A percentile compares a stretch with the other conserved stretches of the same genome.
phyloP scores from a whole-genome alignment of 2,888 invertebrate genomes.

The Pseudeuparius sepicola region DNA sequence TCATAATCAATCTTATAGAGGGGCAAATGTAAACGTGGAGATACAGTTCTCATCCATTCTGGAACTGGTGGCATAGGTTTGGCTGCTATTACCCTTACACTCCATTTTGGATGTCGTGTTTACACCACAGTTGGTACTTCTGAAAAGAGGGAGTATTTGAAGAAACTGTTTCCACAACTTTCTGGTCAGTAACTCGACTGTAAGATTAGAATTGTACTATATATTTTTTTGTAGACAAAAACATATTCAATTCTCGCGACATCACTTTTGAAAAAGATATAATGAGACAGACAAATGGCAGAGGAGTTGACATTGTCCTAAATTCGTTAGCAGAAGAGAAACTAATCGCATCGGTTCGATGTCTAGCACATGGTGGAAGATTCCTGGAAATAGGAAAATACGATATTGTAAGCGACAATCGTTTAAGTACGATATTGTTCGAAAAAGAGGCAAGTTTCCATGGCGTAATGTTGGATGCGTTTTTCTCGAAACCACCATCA shows the following conservation, averaged over 20 bases:
- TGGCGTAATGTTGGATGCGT: constrained; percentile 60
- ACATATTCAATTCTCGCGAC: constrained; percentile 58
- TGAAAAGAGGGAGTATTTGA: constrained; percentile 54
- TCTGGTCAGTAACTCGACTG: constrained; percentile 23
- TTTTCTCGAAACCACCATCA: constrained; percentile 1
- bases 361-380: constrained; percentile 50
- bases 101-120: constrained; percentile 53
- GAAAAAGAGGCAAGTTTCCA: constrained; percentile 65
- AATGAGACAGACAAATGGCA: constrained; percentile 65
- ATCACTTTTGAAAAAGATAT: constrained; percentile 82
- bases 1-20: too few relatives aligned
- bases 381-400: constrained; percentile 84
- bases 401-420: constrained; percentile 60
- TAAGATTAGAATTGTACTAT: neutral
- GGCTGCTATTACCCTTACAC: constrained; percentile 62
- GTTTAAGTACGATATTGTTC: constrained; percentile 56
- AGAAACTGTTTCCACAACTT: constrained; percentile 41
- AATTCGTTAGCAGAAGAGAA: constrained; percentile 93
- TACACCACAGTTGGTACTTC: constrained; percentile 61
- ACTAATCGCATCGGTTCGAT: constrained; percentile 59
- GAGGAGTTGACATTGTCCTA: constrained; percentile 82
- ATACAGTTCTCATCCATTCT: constrained; percentile 45
- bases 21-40: constrained; percentile 27
- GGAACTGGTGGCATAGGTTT: constrained; percentile 68
- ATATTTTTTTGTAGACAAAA: constrained; percentile 18